A percentile compares a stretch with the other conserved stretches of the same genome.
Evolutionary conservation across 1,140 invertebrate species (phyloP).

Genomic region (Penaeus japonicus): DNA sequence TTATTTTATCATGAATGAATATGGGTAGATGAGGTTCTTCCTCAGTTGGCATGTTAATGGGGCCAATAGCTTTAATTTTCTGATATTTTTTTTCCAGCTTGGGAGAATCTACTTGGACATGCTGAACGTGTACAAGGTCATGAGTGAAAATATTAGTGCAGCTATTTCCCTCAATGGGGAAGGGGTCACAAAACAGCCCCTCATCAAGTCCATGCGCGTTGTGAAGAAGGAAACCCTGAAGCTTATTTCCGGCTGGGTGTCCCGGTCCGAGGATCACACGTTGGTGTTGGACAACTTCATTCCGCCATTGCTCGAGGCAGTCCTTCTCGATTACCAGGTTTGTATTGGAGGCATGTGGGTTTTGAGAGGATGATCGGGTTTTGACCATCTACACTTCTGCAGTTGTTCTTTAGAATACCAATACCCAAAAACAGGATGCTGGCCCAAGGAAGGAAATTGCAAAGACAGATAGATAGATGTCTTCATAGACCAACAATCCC

Average conservation of each 20-base stretch:
- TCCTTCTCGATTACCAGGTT: slow-evolving; percentile 89
- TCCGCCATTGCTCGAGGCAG: slow-evolving; percentile 94
- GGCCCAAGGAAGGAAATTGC: too few relatives aligned
- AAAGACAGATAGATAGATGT: too few relatives aligned
- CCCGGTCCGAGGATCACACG: slow-evolving; percentile 83
- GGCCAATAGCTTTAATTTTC: not conserved
- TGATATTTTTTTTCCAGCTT: slow-evolving; percentile 69
- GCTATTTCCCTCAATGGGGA: slow-evolving; percentile 96
- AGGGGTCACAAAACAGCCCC: slow-evolving; percentile 93
- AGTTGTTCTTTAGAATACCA: too few relatives aligned
- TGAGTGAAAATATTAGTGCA: slow-evolving; percentile 97
- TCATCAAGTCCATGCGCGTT: slow-evolving; percentile 98
- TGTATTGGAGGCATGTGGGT: not conserved
- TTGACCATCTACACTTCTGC: too few relatives aligned
- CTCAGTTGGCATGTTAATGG: not conserved
- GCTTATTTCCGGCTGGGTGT: slow-evolving; percentile 96
- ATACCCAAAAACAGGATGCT: too few relatives aligned
- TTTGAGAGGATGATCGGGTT: not conserved
- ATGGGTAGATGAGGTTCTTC: not conserved
- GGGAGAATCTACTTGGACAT: slow-evolving; percentile 98
- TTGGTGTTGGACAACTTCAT: slow-evolving; percentile 96
- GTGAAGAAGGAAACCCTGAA: slow-evolving; percentile 99
- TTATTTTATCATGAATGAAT: too few relatives aligned
- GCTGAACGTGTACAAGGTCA: slow-evolving; percentile 99
- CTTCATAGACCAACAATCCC: too few relatives aligned